Percentiles rank a stretch among this genome's conserved stretches.
These are phyloP conservation scores for Plusia festucae DNA, from an alignment of 2,888 invertebrate genomes.

Conservation along the genomic window DNA sequence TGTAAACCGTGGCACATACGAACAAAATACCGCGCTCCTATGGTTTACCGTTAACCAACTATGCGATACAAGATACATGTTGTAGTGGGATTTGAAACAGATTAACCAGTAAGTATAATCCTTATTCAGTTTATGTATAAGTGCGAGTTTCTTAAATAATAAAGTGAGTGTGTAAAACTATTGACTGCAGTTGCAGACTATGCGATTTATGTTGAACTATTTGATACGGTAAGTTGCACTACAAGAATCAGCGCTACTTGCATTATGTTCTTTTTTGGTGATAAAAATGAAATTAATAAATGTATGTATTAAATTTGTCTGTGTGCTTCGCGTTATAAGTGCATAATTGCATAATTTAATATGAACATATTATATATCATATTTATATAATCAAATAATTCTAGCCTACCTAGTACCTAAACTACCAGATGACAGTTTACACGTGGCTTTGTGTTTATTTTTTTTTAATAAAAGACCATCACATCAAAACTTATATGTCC, in stretches of 20 bases:
- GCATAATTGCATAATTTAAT: too few species aligned
- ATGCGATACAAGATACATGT: slow-evolving; percentile 38
- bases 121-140: slow-evolving; percentile 5
- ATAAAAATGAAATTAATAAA: not conserved
- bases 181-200: not conserved
- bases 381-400: too few species aligned
- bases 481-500: too few species aligned
- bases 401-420: too few species aligned
- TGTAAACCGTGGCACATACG: slow-evolving; percentile 40
- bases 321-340: too few species aligned
- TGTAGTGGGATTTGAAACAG: slow-evolving; percentile 40
- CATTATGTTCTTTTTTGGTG: not conserved
- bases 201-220: not conserved
- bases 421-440: too few species aligned
- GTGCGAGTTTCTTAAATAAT: not conserved
- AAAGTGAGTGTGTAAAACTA: not conserved
- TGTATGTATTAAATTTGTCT: too few species aligned
- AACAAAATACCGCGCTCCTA: slow-evolving; percentile 31
- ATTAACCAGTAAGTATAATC: slow-evolving; percentile 50
- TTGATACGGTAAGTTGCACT: slow-evolving; percentile 17
- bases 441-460: too few species aligned
- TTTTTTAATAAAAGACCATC: too few species aligned
- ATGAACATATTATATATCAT: too few species aligned
- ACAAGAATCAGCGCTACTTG: slow-evolving; percentile 16
- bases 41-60: slow-evolving; percentile 52